These are phyloP conservation scores for Eupithecia subfuscata DNA, from an alignment of 2,888 invertebrate species.

Conservation along the genomic window DNA sequence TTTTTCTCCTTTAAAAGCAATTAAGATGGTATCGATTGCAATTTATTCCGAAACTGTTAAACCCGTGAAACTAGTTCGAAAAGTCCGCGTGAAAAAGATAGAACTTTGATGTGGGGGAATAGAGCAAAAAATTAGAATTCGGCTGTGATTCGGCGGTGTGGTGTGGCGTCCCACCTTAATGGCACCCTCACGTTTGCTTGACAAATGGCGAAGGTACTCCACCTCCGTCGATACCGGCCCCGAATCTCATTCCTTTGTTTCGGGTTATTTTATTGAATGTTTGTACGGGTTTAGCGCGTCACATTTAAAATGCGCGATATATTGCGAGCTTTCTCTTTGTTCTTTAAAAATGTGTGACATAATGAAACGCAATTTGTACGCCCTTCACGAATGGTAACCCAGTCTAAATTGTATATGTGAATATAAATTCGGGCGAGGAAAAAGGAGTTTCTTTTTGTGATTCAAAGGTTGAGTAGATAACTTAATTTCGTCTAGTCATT, in stretches of 20 bases:
- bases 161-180: constrained; percentile 50
- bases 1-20: constrained; percentile 2
- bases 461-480: constrained; percentile 24
- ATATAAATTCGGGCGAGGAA: not conserved
- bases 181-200: constrained; percentile 75
- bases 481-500: constrained; percentile 22
- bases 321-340: constrained; percentile 31
- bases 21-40: constrained; percentile 14
- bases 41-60: not conserved
- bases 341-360: constrained; percentile 22
- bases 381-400: constrained; percentile 18
- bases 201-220: constrained; percentile 65
- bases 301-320: constrained; percentile 40
- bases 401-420: constrained; percentile 10
- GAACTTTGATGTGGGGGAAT: constrained; percentile 1
- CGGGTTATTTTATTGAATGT: constrained; percentile 45
- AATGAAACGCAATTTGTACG: constrained; percentile 23
- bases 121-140: constrained; percentile 5
- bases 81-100: constrained; percentile 1
- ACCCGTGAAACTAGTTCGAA: constrained; percentile 3
- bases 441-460: constrained; percentile 3
- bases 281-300: constrained; percentile 40
- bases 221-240: constrained; percentile 44
- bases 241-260: constrained; percentile 48
- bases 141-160: not conserved